A percentile compares a stretch with the other conserved stretches of the same genome.
phyloP scores from a whole-genome alignment of 30 jellyfish, hydroid and myxozoan genomes.

The Clytia hemisphaerica region DNA sequence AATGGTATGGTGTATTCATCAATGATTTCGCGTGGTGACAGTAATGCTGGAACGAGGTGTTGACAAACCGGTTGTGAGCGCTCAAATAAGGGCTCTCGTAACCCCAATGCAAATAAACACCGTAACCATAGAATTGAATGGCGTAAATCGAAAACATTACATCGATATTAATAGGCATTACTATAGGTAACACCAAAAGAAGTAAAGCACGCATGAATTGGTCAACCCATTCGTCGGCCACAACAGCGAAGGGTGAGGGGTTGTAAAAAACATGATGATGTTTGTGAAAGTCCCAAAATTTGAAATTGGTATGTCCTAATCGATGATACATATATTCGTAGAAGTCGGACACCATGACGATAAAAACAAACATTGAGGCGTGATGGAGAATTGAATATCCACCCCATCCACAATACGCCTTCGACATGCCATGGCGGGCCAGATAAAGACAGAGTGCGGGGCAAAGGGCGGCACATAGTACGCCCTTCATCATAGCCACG shows the following conservation, averaged over 20 bases:
- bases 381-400: conserved; percentile 2
- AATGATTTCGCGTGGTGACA: conserved; percentile 16
- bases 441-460: neutral
- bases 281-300: conserved; percentile 9
- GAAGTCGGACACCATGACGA: neutral
- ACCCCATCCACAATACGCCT: conserved; percentile 16
- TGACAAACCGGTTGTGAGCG: conserved; percentile 7
- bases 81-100: neutral
- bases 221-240: conserved; percentile 10
- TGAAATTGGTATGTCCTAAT: conserved; percentile 5
- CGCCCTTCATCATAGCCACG: neutral
- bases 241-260: conserved; percentile 19
- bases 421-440: neutral
- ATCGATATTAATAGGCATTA: conserved; percentile 3
- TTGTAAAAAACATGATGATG: conserved; percentile 19
- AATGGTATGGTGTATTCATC: conserved; percentile 14
- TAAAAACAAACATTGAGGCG: neutral
- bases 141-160: neutral
- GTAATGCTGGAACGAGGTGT: conserved; percentile 16
- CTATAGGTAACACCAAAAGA: neutral
- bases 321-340: conserved; percentile 11
- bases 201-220: conserved; percentile 13
- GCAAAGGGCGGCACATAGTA: conserved; percentile 10
- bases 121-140: neutral
- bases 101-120: conserved; percentile 13